phyloP scores from a whole-genome alignment of 2,113 vertebrate species.

The Phodopus roborovskii region DNA sequence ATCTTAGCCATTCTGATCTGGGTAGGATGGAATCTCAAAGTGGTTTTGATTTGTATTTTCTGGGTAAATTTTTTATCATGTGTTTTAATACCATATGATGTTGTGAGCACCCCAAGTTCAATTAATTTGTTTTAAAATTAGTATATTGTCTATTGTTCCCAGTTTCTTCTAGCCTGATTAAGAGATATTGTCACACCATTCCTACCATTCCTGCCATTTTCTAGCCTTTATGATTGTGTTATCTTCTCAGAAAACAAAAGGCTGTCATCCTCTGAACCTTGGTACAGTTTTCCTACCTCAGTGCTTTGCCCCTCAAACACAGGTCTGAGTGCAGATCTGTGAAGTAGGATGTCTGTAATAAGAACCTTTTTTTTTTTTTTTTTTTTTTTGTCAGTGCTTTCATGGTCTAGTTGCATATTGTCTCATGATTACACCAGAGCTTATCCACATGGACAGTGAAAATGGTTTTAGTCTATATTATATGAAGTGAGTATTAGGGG shows the following conservation, averaged over 20 bases:
- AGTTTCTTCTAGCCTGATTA: not conserved
- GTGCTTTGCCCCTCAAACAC: not conserved
- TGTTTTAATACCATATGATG: not conserved
- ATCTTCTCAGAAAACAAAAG: slow-evolving; percentile 5
- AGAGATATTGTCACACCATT: not conserved
- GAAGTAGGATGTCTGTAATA: too few relatives aligned
- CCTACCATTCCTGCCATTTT: not conserved
- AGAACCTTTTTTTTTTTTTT: not conserved
- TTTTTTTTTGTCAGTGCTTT: not conserved
- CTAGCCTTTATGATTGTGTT: not conserved
- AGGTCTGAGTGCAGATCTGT: not conserved
- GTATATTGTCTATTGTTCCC: slow-evolving; percentile 20
- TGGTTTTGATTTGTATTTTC: too few relatives aligned
- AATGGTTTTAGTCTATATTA: not conserved
- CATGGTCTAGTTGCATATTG: not conserved
- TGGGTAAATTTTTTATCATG: not conserved
- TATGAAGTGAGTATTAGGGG: not conserved
- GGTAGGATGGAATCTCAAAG: too few relatives aligned
- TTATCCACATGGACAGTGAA: not conserved
- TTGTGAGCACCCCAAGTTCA: not conserved
- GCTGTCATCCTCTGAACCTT: not conserved
- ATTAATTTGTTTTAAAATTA: slow-evolving; percentile 1
- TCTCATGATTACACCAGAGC: not conserved
- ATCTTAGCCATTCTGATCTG: too few relatives aligned
- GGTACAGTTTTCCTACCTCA: not conserved